Percentiles rank a stretch among this genome's conserved stretches.
Evolutionary conservation across 1,140 invertebrate species (phyloP).

Genomic region (Choristoneura fumiferana): DNA sequence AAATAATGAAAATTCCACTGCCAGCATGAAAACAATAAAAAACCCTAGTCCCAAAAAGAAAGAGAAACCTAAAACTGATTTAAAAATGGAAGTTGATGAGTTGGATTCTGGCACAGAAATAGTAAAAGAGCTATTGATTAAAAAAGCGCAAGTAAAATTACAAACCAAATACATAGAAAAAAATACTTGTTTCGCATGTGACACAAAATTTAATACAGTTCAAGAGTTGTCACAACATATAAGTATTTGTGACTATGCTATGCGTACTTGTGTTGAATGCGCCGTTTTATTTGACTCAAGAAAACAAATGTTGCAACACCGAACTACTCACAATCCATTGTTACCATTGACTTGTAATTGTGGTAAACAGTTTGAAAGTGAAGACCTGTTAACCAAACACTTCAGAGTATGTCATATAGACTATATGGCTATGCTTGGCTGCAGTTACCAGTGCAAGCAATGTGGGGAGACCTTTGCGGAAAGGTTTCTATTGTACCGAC

Average conservation of each 20-base stretch:
- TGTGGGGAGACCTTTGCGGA: slow-evolving; percentile 56
- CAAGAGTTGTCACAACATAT: slow-evolving; percentile 56
- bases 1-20: slow-evolving; percentile 38
- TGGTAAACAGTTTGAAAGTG: slow-evolving; percentile 47
- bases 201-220: slow-evolving; percentile 44
- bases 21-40: slow-evolving; percentile 39
- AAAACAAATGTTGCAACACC: slow-evolving; percentile 53
- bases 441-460: slow-evolving; percentile 55
- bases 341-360: slow-evolving; percentile 52
- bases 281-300: slow-evolving; percentile 59
- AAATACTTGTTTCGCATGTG: slow-evolving; percentile 53
- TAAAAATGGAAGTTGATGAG: slow-evolving; percentile 62
- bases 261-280: slow-evolving; percentile 56
- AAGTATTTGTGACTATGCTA: slow-evolving; percentile 55
- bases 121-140: slow-evolving; percentile 56
- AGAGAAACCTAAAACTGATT: slow-evolving; percentile 32
- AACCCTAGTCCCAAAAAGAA: slow-evolving; percentile 56
- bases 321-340: slow-evolving; percentile 38
- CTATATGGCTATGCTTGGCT: slow-evolving; percentile 46
- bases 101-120: slow-evolving; percentile 58
- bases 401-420: slow-evolving; percentile 49
- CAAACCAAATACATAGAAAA: slow-evolving; percentile 20
- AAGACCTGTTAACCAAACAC: slow-evolving; percentile 44
- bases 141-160: slow-evolving; percentile 44
- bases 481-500: slow-evolving; percentile 52